A percentile compares a stretch with the other conserved stretches of the same genome.
phyloP scores from a whole-genome alignment of 2,113 vertebrate species.

The Gulo gulo region DNA sequence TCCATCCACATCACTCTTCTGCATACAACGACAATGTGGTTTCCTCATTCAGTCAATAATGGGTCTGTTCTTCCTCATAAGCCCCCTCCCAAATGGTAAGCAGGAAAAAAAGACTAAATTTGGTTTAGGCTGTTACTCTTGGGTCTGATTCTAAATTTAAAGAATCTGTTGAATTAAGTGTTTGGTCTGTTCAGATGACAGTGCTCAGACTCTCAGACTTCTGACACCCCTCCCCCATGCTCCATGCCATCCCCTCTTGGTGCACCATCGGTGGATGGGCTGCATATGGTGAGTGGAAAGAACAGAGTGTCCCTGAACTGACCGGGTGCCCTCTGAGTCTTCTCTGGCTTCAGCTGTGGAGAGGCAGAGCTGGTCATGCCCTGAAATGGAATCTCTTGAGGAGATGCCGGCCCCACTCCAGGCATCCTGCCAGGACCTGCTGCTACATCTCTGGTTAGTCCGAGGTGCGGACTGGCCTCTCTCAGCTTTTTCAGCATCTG shows the following conservation, averaged over 20 bases:
- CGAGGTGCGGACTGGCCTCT: neutral
- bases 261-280: neutral
- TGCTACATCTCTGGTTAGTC: neutral
- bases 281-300: neutral
- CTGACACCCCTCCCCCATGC: neutral
- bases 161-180: neutral
- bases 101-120: constrained; percentile 28
- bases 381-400: neutral
- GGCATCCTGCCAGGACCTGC: neutral
- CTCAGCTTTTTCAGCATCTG: neutral
- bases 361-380: neutral
- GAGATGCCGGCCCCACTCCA: neutral
- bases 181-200: neutral
- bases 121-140: neutral
- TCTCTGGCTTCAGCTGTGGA: neutral
- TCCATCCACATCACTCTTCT: neutral
- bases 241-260: neutral
- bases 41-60: neutral
- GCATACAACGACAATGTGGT: neutral
- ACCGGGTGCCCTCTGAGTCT: neutral
- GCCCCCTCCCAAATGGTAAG: neutral
- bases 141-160: neutral
- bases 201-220: neutral
- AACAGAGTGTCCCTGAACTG: neutral
- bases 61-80: neutral